Evolutionary conservation across 1,140 invertebrate species (phyloP).

Genomic region (Sinella curviseta): DNA sequence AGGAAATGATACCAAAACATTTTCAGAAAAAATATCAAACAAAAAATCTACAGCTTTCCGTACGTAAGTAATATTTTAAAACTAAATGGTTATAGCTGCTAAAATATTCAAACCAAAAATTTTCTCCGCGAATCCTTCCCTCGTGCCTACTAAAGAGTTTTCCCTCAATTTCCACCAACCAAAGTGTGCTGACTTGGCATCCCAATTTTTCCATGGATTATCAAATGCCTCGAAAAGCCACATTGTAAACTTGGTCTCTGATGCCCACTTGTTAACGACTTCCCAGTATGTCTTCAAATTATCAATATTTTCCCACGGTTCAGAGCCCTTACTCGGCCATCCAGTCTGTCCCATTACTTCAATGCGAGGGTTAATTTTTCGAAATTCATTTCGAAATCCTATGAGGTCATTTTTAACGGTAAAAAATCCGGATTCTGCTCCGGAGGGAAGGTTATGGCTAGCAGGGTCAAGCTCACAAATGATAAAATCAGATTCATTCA

Average conservation of each 20-base stretch:
- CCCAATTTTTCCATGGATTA: not conserved
- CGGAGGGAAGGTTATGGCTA: not conserved
- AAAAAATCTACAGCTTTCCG: no score
- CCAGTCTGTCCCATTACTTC: not conserved
- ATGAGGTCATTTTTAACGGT: not conserved
- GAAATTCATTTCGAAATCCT: not conserved
- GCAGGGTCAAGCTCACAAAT: not conserved
- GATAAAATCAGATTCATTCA: slow-evolving; percentile 3
- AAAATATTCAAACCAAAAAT: not conserved
- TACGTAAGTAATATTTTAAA: no score
- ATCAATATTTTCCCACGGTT: not conserved
- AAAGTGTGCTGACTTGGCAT: not conserved
- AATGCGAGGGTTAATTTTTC: not conserved
- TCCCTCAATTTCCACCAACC: not conserved
- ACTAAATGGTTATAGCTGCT: no score
- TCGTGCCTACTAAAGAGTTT: not conserved
- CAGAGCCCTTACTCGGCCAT: not conserved
- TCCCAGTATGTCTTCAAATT: not conserved
- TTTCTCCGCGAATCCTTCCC: not conserved
- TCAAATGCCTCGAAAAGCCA: not conserved
- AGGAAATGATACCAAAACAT: not conserved
- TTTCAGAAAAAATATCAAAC: no score
- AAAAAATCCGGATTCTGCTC: not conserved
- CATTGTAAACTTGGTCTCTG: not conserved
- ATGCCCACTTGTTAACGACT: not conserved